These are phyloP conservation scores for Oryzias woworae DNA, from an alignment of 2,113 vertebrate genomes.

Conservation along the genomic window DNA sequence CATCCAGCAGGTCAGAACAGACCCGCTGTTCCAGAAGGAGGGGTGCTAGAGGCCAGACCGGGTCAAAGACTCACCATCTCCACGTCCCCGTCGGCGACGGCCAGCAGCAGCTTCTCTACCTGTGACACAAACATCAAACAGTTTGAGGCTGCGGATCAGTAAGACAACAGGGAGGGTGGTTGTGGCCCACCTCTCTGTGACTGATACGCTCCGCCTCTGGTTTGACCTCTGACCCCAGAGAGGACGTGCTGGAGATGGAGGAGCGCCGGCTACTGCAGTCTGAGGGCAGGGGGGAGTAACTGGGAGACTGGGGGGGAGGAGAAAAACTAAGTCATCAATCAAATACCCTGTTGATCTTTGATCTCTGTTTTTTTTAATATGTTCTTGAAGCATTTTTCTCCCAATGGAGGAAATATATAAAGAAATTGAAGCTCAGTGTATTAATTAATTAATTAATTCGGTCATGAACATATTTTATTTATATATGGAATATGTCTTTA, in stretches of 20 bases:
- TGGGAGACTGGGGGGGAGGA: slow-evolving; percentile 70
- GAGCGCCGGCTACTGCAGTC: slow-evolving; percentile 86
- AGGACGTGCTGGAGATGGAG: slow-evolving; percentile 86
- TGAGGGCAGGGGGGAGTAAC: slow-evolving; percentile 76
- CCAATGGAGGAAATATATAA: no score
- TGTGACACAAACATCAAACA: slow-evolving; percentile 57
- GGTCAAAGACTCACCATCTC: slow-evolving; percentile 88
- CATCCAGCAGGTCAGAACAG: neutral
- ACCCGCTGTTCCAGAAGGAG: no score
- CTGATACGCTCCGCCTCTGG: slow-evolving; percentile 77
- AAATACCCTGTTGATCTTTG: neutral
- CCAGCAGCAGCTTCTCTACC: slow-evolving; percentile 95
- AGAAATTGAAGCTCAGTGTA: no score
- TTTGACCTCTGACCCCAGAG: slow-evolving; percentile 70
- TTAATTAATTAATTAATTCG: no score
- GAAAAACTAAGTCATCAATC: neutral
- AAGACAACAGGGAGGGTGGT: no score
- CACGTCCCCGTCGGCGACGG: slow-evolving; percentile 90
- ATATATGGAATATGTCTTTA: no score
- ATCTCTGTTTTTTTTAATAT: no score
- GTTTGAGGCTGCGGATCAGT: neutral
- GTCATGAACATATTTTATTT: no score
- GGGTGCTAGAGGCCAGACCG: neutral
- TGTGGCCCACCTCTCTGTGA: slow-evolving; percentile 80
- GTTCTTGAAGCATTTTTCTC: no score